phyloP scores from a whole-genome alignment of 1,140 invertebrate species.

The Sminthurinus signatus region DNA sequence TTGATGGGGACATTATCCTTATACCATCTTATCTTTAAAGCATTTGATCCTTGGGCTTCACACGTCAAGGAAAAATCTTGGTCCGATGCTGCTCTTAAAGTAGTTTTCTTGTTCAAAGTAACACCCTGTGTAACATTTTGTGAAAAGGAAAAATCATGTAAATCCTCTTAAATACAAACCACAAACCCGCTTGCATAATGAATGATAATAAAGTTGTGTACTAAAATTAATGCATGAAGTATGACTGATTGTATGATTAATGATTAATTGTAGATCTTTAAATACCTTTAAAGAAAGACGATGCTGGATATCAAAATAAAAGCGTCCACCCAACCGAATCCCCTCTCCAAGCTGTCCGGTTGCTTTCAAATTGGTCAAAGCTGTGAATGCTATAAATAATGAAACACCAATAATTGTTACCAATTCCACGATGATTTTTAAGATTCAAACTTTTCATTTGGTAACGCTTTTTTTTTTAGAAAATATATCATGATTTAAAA shows the following conservation, averaged over 20 bases:
- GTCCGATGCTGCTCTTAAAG: not conserved
- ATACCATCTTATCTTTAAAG: slow-evolving; percentile 31
- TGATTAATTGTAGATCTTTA: no score
- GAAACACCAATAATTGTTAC: no score
- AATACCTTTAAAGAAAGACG: slow-evolving; percentile 17
- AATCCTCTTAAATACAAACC: no score
- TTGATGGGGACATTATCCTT: slow-evolving; percentile 32
- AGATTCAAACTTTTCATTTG: no score
- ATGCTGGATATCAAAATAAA: slow-evolving; percentile 15
- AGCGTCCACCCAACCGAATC: slow-evolving; percentile 3
- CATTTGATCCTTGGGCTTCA: slow-evolving; percentile 16
- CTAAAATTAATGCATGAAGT: no score
- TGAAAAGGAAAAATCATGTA: no score
- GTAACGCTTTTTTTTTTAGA: no score
- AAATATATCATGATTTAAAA: no score
- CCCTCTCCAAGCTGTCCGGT: not conserved
- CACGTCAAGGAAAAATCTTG: slow-evolving; percentile 22
- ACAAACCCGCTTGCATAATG: not conserved
- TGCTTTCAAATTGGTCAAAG: slow-evolving; percentile 13
- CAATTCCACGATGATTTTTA: no score
- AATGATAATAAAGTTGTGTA: not conserved
- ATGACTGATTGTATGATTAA: no score
- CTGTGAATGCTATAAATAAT: no score
- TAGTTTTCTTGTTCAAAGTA: slow-evolving; percentile 2
- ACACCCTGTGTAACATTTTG: no score